Conservation (phyloP, 2,888 invertebrate species). For the Penaeus monodon region DNA sequence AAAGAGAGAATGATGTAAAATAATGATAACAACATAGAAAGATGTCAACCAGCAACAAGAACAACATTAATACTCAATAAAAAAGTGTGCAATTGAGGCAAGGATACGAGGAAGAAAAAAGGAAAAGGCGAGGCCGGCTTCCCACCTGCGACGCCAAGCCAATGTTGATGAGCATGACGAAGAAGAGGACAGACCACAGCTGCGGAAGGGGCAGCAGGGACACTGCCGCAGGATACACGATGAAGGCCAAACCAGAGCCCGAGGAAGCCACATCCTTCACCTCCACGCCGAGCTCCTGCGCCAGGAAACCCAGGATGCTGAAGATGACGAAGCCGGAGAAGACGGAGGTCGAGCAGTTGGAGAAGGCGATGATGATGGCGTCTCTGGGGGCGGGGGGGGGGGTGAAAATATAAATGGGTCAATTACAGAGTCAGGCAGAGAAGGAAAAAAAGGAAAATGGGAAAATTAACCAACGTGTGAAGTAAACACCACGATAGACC, state of each 20-base stretch:
- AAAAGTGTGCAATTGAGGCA: neutral
- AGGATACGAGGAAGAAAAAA: too few species aligned
- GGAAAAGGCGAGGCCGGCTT: too few species aligned
- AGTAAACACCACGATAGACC: too few species aligned
- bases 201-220: constrained; percentile 59
- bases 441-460: too few species aligned
- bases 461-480: too few species aligned
- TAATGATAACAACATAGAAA: too few species aligned
- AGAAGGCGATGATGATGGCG: constrained; percentile 51
- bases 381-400: constrained; percentile 34
- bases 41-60: too few species aligned
- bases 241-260: constrained; percentile 64
- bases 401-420: too few species aligned
- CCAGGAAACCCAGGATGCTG: constrained; percentile 63
- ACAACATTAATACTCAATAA: too few species aligned
- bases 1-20: too few species aligned
- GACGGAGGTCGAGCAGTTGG: constrained; percentile 61
- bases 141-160: constrained; percentile 63
- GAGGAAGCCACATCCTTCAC: constrained; percentile 59
- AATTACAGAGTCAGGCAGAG: too few species aligned
- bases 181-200: constrained; percentile 64
- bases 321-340: constrained; percentile 61
- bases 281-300: constrained; percentile 53
- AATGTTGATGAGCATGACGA: constrained; percentile 64
- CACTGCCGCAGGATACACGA: constrained; percentile 63